Evolutionary conservation across 2,888 invertebrate genomes (phyloP).

Genomic region (Calameuta pallipes): DNA sequence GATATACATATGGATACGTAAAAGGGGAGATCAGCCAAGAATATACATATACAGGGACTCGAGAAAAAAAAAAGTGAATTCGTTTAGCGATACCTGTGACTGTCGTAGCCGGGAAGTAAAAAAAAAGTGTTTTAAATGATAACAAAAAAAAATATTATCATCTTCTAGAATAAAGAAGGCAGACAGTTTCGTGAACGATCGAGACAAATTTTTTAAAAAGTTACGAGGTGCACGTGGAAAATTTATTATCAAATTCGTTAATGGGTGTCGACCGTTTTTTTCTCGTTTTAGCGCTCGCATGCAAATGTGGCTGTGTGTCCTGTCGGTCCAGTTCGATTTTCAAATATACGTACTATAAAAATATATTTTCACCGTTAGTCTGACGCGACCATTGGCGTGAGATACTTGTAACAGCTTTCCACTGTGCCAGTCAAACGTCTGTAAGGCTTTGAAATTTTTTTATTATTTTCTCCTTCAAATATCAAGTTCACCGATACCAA

Average conservation of each 20-base stretch:
- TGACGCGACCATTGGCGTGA: too few relatives aligned
- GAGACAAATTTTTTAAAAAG: neutral
- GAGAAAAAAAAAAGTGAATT: neutral
- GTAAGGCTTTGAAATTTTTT: neutral
- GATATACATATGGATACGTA: neutral
- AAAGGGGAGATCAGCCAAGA: neutral
- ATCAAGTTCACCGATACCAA: constrained; percentile 13
- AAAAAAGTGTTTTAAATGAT: neutral
- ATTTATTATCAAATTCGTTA: neutral
- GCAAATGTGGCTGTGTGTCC: too few relatives aligned
- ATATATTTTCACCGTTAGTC: too few relatives aligned
- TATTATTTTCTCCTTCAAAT: constrained; percentile 17
- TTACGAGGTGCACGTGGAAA: neutral
- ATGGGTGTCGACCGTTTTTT: neutral
- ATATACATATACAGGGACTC: neutral
- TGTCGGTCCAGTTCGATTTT: too few relatives aligned
- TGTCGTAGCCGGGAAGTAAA: neutral
- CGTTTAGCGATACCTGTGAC: neutral
- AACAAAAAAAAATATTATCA: neutral
- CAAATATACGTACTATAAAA: too few relatives aligned
- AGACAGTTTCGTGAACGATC: neutral
- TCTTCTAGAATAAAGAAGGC: neutral
- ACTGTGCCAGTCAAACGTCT: too few relatives aligned
- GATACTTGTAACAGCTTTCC: too few relatives aligned
- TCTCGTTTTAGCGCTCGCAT: too few relatives aligned